These are phyloP conservation scores for Tachysurus vachellii DNA, from an alignment of 2,113 vertebrate genomes.

Conservation along the genomic window DNA sequence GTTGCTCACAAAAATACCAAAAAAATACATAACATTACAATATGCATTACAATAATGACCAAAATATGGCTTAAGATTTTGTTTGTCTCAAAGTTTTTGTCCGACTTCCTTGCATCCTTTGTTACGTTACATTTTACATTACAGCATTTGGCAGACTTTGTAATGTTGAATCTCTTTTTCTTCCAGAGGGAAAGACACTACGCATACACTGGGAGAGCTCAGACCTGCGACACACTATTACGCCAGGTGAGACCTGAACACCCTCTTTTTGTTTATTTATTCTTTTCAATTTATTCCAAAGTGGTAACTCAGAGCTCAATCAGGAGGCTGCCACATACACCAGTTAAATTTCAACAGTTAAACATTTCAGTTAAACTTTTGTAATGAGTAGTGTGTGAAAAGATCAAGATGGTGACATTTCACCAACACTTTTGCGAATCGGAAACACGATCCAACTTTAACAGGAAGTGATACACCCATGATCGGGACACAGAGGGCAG, in stretches of 20 bases:
- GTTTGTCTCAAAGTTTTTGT: not conserved
- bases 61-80: not conserved
- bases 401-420: not conserved
- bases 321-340: not conserved
- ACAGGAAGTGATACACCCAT: not conserved
- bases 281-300: not conserved
- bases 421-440: not conserved
- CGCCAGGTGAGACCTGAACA: slow-evolving; percentile 65
- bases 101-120: not conserved
- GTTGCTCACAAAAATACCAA: not conserved
- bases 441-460: not conserved
- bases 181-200: slow-evolving; percentile 71
- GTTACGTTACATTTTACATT: too few species aligned
- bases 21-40: not conserved
- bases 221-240: slow-evolving; percentile 76
- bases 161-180: not conserved
- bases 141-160: too few species aligned
- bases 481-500: not conserved
- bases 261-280: not conserved
- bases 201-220: slow-evolving; percentile 73
- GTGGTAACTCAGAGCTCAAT: not conserved
- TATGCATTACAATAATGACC: not conserved
- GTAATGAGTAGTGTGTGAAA: not conserved
- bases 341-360: not conserved
- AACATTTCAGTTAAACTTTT: too few species aligned